Conservation (phyloP, 2,888 invertebrate species). For the Dasysyrphus tricinctus region DNA sequence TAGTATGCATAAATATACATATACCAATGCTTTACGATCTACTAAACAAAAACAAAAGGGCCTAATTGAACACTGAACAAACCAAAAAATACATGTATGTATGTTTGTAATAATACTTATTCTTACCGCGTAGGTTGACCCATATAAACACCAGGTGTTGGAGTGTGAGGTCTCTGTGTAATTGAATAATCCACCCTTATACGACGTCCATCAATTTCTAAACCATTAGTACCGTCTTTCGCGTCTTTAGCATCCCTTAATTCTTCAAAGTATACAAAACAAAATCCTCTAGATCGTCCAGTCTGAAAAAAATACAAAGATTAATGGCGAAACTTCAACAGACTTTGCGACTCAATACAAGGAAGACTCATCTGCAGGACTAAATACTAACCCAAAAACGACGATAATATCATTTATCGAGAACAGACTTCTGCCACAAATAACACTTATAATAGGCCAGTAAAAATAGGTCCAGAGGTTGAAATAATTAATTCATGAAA, state of each 20-base stretch:
- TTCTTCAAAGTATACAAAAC: conserved; percentile 96
- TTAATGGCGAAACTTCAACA: no score
- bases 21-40: neutral
- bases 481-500: no score
- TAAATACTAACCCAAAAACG: no score
- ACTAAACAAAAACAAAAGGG: no score
- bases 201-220: conserved; percentile 96
- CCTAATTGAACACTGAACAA: neutral
- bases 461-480: no score
- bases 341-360: no score
- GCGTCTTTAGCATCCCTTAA: conserved; percentile 95
- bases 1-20: neutral
- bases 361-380: no score
- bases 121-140: conserved; percentile 90
- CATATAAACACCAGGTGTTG: conserved; percentile 98
- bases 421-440: no score
- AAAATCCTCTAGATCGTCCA: conserved; percentile 96
- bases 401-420: no score
- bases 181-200: conserved; percentile 98
- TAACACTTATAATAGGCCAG: no score
- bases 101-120: neutral
- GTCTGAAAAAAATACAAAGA: conserved; percentile 86
- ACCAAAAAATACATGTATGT: no score
- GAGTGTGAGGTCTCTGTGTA: conserved; percentile 97
- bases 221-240: conserved; percentile 96